Conservation (phyloP, 2,797 vertebrate genomes). For the Cuculus canorus region DNA sequence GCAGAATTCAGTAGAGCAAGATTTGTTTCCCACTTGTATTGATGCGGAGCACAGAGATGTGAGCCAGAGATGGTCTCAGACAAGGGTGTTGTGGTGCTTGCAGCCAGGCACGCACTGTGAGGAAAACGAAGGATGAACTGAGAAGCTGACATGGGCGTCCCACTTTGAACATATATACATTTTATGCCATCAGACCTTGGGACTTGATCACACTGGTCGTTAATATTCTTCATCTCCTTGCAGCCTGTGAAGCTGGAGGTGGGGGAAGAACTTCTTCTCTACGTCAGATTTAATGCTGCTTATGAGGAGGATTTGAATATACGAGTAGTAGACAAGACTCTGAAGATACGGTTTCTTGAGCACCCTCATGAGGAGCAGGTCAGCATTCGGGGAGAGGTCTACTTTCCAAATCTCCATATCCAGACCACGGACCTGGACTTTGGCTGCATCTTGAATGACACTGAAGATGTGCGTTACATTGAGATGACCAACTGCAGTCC, state of each 20-base stretch:
- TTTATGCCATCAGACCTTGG: neutral
- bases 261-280: constrained; percentile 74
- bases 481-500: constrained; percentile 85
- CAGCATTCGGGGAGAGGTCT: constrained; percentile 79
- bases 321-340: constrained; percentile 74
- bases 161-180: fast-evolving
- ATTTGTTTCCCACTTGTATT: neutral
- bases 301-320: constrained; percentile 69
- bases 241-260: constrained; percentile 80
- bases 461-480: constrained; percentile 72
- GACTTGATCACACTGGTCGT: neutral
- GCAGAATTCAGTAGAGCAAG: neutral
- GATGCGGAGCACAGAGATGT: neutral
- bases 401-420: constrained; percentile 86
- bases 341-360: constrained; percentile 81
- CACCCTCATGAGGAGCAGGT: constrained; percentile 82
- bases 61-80: neutral
- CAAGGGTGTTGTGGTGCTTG: neutral
- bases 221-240: constrained; percentile 7
- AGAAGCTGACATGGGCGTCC: fast-evolving
- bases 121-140: neutral
- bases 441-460: constrained; percentile 84
- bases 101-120: neutral
- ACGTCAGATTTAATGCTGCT: constrained; percentile 84
- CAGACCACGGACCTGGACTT: constrained; percentile 83